Conservation (phyloP, 2,113 vertebrate species). For the Accipiter virgatus region DNA sequence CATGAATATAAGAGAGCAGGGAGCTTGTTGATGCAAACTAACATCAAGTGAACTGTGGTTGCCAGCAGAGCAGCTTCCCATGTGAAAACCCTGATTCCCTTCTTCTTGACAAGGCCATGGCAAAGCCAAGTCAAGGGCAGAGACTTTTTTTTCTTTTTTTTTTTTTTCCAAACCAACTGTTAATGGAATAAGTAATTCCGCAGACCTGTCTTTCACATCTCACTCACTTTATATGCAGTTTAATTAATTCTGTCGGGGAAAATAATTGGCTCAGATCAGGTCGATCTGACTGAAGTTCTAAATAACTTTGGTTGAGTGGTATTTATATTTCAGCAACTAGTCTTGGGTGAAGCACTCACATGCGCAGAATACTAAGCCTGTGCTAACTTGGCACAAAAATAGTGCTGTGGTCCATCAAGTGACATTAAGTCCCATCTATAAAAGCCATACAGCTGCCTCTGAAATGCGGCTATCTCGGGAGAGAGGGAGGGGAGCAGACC, state of each 20-base stretch:
- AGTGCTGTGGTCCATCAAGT: not conserved
- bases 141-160: not conserved
- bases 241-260: conserved; percentile 70
- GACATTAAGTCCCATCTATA: conserved; percentile 36
- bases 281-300: conserved; percentile 57
- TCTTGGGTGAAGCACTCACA: conserved; percentile 34
- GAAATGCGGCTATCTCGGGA: not conserved
- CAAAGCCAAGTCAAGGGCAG: conserved; percentile 48
- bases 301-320: conserved; percentile 60
- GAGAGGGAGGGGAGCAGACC: not conserved
- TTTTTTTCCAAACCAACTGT: not conserved
- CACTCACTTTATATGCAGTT: conserved; percentile 66
- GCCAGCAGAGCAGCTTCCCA: conserved; percentile 29
- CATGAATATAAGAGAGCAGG: not conserved
- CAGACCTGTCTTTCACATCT: conserved; percentile 61
- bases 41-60: not conserved
- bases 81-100: not conserved
- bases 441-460: conserved; percentile 13
- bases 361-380: conserved; percentile 45
- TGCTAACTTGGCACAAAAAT: conserved; percentile 41
- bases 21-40: conserved; percentile 25
- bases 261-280: conserved; percentile 69
- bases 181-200: conserved; percentile 52
- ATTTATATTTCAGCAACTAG: conserved; percentile 65
- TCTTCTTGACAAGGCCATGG: not conserved